A percentile compares a stretch with the other conserved stretches of the same genome.
These are phyloP conservation scores for Ptychoptera albimana DNA, from an alignment of 2,888 invertebrate genomes.

Conservation along the genomic window DNA sequence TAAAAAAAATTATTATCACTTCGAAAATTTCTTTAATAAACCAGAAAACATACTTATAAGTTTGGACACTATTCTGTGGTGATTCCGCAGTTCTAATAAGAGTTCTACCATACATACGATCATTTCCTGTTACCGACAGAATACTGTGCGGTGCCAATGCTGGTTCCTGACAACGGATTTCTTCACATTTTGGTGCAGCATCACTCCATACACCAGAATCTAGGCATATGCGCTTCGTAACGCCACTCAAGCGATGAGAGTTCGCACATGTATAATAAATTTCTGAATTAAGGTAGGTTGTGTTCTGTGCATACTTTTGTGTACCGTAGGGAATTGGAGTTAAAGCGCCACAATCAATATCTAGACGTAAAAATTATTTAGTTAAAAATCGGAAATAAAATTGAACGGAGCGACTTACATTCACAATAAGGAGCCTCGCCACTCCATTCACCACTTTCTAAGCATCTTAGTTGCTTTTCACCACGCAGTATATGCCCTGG, in stretches of 20 bases:
- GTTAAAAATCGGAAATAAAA: not conserved
- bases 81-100: slow-evolving; percentile 59
- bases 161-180: slow-evolving; percentile 78
- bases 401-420: slow-evolving; percentile 40
- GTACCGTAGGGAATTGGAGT: slow-evolving; percentile 63
- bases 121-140: slow-evolving; percentile 78
- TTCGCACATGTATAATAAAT: slow-evolving; percentile 64
- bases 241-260: slow-evolving; percentile 65
- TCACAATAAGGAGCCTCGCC: slow-evolving; percentile 66
- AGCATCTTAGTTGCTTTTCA: slow-evolving; percentile 51
- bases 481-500: slow-evolving; percentile 67
- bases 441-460: slow-evolving; percentile 68
- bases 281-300: slow-evolving; percentile 66
- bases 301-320: slow-evolving; percentile 57
- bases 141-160: slow-evolving; percentile 69
- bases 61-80: slow-evolving; percentile 47
- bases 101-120: slow-evolving; percentile 74
- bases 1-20: not conserved
- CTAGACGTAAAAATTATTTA: slow-evolving; percentile 30
- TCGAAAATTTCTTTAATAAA: slow-evolving; percentile 4
- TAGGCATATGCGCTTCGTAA: slow-evolving; percentile 51
- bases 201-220: slow-evolving; percentile 73
- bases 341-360: slow-evolving; percentile 77
- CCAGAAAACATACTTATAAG: slow-evolving; percentile 43
- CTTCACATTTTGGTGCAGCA: slow-evolving; percentile 73